Evolutionary conservation across 2,888 invertebrate species (phyloP), one percentile per base, ranked within the genome.

Genomic region (Caenorhabditis zanzibari): DNA sequence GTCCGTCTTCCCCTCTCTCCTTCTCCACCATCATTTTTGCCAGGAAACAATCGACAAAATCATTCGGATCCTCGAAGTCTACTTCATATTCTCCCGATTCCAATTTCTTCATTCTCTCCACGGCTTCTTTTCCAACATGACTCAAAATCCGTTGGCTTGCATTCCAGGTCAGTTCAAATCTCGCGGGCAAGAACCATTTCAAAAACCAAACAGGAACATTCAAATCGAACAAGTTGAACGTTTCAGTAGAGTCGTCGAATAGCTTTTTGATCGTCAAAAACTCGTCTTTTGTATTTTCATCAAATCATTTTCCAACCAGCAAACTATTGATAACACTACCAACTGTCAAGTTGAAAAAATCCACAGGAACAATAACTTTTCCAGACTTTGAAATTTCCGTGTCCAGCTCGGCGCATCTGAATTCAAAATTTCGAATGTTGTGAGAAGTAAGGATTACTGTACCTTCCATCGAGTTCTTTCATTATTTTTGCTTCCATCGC

Each of bases 241-340:
- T 26, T 41, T 75, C 64, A 9, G 26, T 16, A 3, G 63, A 47
- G 16, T 35, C 44, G 16, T 74, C 74, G 12, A 74, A 41, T 1
- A 56, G 1, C 10, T 28, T n/a, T 41, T 64, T 75, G 22, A 75
- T 54, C 3, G 10, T 47, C 16, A 75, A n/a, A 41, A 66, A 75
- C 6, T 64, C 75, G 24, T 35, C 38, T n/a, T 49, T 59, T 0
- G 32, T 35, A 26, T 59, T 24, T 24, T 59, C 63, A 32, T 75
- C 64, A 19, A 66, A 75, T 28, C 75, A 41, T 14, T 66, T 56
- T 22, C 75, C 75, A 22, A 80, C 19, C 19, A 80, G 47, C 22
- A 80, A n/a, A 14, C 44, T 35, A 10, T 80, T 71, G 24, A 80
- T 80, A 2, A 80, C 58, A 64, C 79, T 80, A 2, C 79, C 79